These are phyloP conservation scores for Cerastis leucographa DNA, from an alignment of 2,888 invertebrate species.

Conservation along the genomic window DNA sequence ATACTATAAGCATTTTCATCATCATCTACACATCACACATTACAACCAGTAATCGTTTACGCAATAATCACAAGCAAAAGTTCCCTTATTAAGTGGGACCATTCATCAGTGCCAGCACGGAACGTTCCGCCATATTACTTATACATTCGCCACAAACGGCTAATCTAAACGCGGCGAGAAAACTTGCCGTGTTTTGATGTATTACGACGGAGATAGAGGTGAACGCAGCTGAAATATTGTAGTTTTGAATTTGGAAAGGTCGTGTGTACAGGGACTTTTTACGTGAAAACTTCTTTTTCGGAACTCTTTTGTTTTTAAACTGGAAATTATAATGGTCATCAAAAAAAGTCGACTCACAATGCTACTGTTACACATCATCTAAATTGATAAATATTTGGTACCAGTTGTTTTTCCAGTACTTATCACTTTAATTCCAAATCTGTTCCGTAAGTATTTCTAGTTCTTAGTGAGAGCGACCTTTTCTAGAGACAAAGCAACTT, in stretches of 20 bases:
- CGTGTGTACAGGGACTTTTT: background rate
- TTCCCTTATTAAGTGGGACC: conserved; percentile 59
- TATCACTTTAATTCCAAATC: background rate
- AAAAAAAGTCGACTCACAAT: background rate
- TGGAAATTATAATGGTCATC: background rate
- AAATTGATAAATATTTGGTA: background rate
- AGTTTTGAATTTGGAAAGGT: background rate
- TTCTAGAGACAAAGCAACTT: background rate
- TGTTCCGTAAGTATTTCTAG: background rate
- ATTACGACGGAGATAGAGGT: conserved; percentile 53
- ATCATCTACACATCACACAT: conserved; percentile 18
- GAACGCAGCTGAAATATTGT: conserved; percentile 35
- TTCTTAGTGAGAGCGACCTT: background rate
- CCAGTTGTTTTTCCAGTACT: background rate
- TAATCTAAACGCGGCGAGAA: conserved; percentile 72
- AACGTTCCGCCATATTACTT: conserved; percentile 76
- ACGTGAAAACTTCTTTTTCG: background rate
- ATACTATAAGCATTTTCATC: background rate
- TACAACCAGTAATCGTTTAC: conserved; percentile 31
- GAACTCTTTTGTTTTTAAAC: background rate
- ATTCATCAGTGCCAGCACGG: conserved; percentile 82
- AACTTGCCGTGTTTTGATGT: conserved; percentile 73
- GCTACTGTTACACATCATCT: background rate
- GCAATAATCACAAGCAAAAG: conserved; percentile 55
- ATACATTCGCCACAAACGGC: conserved; percentile 80